Evolutionary conservation across 1,140 invertebrate species (phyloP), one percentile per base, ranked within the genome.

Genomic region (Drosophila bipectinata): DNA sequence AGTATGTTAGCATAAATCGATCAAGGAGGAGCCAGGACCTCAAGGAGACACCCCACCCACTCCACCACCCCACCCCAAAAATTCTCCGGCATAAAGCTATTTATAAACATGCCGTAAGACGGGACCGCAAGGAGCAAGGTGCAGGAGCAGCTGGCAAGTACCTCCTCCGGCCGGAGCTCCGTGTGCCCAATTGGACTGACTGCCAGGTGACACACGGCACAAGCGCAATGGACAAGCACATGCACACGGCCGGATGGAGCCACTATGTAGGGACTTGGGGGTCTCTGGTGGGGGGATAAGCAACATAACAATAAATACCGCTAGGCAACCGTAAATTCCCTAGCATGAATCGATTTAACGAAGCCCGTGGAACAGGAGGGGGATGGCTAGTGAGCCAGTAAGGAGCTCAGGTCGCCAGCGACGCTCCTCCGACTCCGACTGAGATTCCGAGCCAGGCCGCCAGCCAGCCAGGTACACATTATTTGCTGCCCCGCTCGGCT

Each of bases 311-410:
- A 87, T 83, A 88, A 88, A 89, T 88, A 89, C 83, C 76, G 76
- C 83, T 88, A 89, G 84, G 83, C 83, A 88, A 88, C 83, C 66
- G 83, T 76, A 83, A 79, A 88, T 88, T 89, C 84, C 84, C 66
- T 79, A 88, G 64, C 83, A 88, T 88, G 83, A 89, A 88, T 88
- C 83, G 83, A 88, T 88, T 88, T 72, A 88, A 88, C 83, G 79
- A 83, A 83, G 61, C 64, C 72, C 47, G 30, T 41, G 30, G 54
- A 52, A 72, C 30, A 28, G 48, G 37, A 66, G 63, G 63, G 48
- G 18, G 41, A 7, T 47, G 44, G 15, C 44, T 21, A 47, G 18
- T 21, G 15, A 47, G 44, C 44, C 18, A 47, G 18, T 34, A 48
- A 30, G 34, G 49, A 52, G 48, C 32, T 69, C 37, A 15, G 41